A percentile compares a stretch with the other conserved stretches of the same genome.
These are phyloP conservation scores for Cephus pulcher DNA, from an alignment of 2,888 invertebrate genomes.

Conservation along the genomic window DNA sequence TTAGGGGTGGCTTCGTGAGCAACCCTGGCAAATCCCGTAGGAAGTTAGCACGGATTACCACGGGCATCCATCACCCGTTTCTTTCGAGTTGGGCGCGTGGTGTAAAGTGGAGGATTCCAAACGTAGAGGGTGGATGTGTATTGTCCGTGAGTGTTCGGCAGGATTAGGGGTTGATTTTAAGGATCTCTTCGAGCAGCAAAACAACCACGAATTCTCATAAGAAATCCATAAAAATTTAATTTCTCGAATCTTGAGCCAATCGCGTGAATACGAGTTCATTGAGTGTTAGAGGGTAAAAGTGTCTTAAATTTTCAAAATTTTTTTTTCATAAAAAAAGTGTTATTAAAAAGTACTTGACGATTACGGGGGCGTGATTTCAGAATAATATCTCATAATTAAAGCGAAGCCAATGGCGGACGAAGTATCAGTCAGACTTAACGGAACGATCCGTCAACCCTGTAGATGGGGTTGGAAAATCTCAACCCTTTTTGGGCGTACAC, in stretches of 20 bases:
- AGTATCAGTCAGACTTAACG: slow-evolving; percentile 64
- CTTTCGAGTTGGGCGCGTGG: slow-evolving; percentile 40
- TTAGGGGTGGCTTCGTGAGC: slow-evolving; percentile 46
- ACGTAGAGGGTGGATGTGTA: neutral
- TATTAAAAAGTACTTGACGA: slow-evolving; percentile 58
- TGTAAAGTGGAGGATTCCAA: slow-evolving; percentile 9
- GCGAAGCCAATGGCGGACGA: slow-evolving; percentile 56
- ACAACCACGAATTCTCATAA: neutral
- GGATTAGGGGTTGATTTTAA: slow-evolving; percentile 12
- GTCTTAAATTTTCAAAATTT: neutral
- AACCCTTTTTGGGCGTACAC: slow-evolving; percentile 64
- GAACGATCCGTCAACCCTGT: slow-evolving; percentile 59
- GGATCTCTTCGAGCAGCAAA: neutral
- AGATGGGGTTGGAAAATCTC: slow-evolving; percentile 54
- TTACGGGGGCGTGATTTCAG: slow-evolving; percentile 59
- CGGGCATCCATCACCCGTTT: slow-evolving; percentile 64
- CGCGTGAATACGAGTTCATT: neutral
- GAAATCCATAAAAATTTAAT: neutral
- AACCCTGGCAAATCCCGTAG: slow-evolving; percentile 58
- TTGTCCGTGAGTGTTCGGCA: slow-evolving; percentile 3
- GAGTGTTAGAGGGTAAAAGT: neutral
- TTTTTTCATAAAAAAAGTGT: slow-evolving; percentile 33
- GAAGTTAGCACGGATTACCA: slow-evolving; percentile 64
- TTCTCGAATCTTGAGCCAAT: neutral
- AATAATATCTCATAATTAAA: slow-evolving; percentile 65